phyloP scores from a whole-genome alignment of 1,140 invertebrate species.

The Lordiphosa mommai region DNA sequence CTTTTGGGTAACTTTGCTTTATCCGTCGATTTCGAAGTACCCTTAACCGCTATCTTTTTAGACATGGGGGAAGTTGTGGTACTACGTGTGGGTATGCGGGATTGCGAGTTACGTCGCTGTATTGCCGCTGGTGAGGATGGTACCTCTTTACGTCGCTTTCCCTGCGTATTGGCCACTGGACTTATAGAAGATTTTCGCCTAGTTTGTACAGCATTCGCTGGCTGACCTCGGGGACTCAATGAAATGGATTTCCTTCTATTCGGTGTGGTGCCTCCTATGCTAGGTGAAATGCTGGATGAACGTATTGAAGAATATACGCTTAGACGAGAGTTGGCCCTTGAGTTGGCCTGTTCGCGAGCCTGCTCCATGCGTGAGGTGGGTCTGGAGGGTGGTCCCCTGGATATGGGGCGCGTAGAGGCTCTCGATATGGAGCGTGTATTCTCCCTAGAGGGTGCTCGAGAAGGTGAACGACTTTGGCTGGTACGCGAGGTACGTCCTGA shows the following conservation, averaged over 20 bases:
- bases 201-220: neutral
- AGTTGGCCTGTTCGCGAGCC: slow-evolving; percentile 41
- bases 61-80: slow-evolving; percentile 4
- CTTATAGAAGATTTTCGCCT: slow-evolving; percentile 56
- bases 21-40: slow-evolving; percentile 31
- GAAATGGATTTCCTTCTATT: slow-evolving; percentile 65
- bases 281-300: slow-evolving; percentile 57
- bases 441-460: slow-evolving; percentile 25
- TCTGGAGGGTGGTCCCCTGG: slow-evolving; percentile 45
- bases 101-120: slow-evolving; percentile 46
- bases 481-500: slow-evolving; percentile 39
- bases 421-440: slow-evolving; percentile 33
- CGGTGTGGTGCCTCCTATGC: slow-evolving; percentile 25
- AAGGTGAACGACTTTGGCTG: slow-evolving; percentile 56
- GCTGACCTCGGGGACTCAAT: slow-evolving; percentile 32
- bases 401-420: slow-evolving; percentile 36
- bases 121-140: neutral
- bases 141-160: neutral
- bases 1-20: slow-evolving; percentile 14
- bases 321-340: slow-evolving; percentile 60
- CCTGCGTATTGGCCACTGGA: slow-evolving; percentile 13
- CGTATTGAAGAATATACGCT: slow-evolving; percentile 57
- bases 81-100: slow-evolving; percentile 57
- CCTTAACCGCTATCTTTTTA: slow-evolving; percentile 21
- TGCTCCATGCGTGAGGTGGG: slow-evolving; percentile 56